Percentiles rank a stretch among this genome's conserved stretches.
phyloP scores from a whole-genome alignment of 2,113 vertebrate species.

The Anser brachyrhynchus region DNA sequence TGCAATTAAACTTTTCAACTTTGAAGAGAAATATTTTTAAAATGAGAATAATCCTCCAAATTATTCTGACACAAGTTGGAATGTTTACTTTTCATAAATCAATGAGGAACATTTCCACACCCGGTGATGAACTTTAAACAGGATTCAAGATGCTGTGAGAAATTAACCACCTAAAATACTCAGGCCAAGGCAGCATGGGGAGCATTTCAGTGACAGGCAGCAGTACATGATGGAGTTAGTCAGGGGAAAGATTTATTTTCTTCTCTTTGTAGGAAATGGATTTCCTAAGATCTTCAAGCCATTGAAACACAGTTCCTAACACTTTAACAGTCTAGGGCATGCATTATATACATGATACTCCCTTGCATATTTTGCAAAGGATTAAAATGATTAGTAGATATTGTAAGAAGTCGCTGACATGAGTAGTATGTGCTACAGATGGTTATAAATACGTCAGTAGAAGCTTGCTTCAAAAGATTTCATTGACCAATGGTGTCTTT shows the following conservation, averaged over 20 bases:
- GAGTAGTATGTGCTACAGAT: background rate
- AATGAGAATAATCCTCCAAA: background rate
- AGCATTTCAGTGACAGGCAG: background rate
- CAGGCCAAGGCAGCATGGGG: fast-evolving
- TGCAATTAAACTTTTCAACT: slow-evolving; percentile 53
- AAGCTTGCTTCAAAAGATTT: background rate
- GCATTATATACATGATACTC: background rate
- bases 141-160: background rate
- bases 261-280: background rate
- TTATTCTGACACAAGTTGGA: background rate
- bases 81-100: slow-evolving; percentile 2
- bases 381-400: background rate
- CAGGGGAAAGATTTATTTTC: background rate
- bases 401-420: background rate
- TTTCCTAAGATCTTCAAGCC: background rate
- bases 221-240: background rate
- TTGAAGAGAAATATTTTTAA: background rate
- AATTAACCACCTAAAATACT: background rate
- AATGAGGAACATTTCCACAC: background rate
- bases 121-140: background rate
- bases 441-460: background rate
- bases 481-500: background rate
- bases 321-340: background rate
- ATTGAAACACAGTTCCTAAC: background rate
- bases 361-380: background rate